These are phyloP conservation scores for Berghia stephanieae DNA, from an alignment of 1,140 invertebrate genomes.

Conservation along the genomic window DNA sequence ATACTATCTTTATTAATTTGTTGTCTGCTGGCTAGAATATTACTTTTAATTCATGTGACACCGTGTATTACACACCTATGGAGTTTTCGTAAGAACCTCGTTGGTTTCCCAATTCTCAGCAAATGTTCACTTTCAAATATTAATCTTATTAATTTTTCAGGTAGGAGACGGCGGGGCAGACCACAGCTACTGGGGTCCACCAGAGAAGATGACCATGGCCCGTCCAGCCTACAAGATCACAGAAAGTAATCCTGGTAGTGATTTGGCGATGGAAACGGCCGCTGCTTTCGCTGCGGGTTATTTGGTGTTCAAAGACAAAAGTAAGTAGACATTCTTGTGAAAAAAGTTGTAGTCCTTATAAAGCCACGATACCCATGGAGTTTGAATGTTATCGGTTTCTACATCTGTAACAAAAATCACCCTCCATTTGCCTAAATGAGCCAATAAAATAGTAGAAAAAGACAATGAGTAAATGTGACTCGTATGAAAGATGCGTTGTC, in stretches of 20 bases:
- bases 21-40: too few species aligned
- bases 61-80: not conserved
- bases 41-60: too few species aligned
- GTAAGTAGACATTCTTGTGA: constrained; percentile 21
- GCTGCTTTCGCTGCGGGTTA: constrained; percentile 72
- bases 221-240: constrained; percentile 74
- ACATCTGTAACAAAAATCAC: not conserved
- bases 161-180: constrained; percentile 45
- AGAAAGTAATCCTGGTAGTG: constrained; percentile 70
- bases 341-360: not conserved
- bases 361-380: not conserved
- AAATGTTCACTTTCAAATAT: not conserved
- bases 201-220: constrained; percentile 71
- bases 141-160: constrained; percentile 52
- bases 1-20: too few species aligned
- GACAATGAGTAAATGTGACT: not conserved
- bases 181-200: constrained; percentile 46
- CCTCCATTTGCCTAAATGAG: too few species aligned
- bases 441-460: not conserved
- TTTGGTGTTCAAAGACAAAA: constrained; percentile 68
- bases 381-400: not conserved
- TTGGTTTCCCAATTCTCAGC: not conserved
- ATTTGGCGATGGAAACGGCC: constrained; percentile 73
- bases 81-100: not conserved
- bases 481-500: not conserved